These are phyloP conservation scores for Macrosteles quadrilineatus DNA, from an alignment of 1,140 invertebrate genomes.

Conservation along the genomic window DNA sequence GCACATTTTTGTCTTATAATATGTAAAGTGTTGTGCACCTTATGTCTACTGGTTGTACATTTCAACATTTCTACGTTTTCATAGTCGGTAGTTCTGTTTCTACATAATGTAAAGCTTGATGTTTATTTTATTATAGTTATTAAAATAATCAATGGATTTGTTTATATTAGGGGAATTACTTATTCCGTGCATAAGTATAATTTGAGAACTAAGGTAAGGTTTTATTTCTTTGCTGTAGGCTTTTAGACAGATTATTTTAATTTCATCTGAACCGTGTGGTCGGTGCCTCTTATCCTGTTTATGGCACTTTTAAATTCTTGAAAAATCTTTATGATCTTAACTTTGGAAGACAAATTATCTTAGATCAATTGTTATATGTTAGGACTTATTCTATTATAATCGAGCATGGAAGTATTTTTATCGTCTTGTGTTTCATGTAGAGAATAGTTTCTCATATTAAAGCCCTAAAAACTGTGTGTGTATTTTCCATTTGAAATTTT, in stretches of 20 bases:
- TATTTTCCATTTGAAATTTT: too few relatives aligned
- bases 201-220: neutral
- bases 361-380: too few relatives aligned
- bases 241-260: slow-evolving; percentile 15
- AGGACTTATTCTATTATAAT: too few relatives aligned
- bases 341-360: too few relatives aligned
- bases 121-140: slow-evolving; percentile 18
- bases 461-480: too few relatives aligned
- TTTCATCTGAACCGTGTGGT: too few relatives aligned
- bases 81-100: slow-evolving; percentile 12
- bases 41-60: slow-evolving; percentile 26
- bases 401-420: too few relatives aligned
- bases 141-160: neutral
- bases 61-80: slow-evolving; percentile 25
- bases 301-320: too few relatives aligned
- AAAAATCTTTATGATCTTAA: too few relatives aligned
- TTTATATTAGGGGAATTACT: slow-evolving; percentile 8
- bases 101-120: slow-evolving; percentile 25
- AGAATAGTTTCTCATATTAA: too few relatives aligned
- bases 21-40: slow-evolving; percentile 30
- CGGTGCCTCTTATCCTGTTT: too few relatives aligned
- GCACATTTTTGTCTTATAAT: slow-evolving; percentile 29
- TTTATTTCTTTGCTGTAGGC: slow-evolving; percentile 5
- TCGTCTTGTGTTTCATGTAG: too few relatives aligned
- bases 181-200: slow-evolving; percentile 17